phyloP scores from a whole-genome alignment of 2,888 invertebrate genomes.

The Cantharis rustica region DNA sequence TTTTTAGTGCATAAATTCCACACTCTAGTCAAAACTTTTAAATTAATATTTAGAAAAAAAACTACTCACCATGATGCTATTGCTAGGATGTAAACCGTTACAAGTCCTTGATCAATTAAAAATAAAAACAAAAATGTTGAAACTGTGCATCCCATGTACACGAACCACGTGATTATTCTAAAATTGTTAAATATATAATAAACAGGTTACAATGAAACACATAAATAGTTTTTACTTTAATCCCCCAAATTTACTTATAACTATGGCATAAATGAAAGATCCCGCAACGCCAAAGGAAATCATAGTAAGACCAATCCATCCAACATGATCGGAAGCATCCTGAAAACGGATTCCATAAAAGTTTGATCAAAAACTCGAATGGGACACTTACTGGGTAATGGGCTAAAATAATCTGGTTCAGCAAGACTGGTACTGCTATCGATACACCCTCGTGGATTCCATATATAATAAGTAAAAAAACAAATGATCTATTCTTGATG shows the following conservation, averaged over 20 bases:
- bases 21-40: too few relatives aligned
- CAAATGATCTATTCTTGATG: not conserved
- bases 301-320: not conserved
- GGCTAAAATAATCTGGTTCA: not conserved
- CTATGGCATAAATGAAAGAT: not conserved
- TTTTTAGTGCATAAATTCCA: too few relatives aligned
- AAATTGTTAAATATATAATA: not conserved
- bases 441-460: not conserved
- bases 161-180: not conserved
- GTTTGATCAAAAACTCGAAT: not conserved
- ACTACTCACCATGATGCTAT: not conserved
- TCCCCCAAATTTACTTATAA: not conserved
- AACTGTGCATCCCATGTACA: not conserved
- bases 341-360: not conserved
- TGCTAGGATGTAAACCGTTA: not conserved
- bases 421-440: not conserved
- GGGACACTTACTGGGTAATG: not conserved
- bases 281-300: not conserved
- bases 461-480: not conserved
- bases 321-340: not conserved
- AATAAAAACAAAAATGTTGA: not conserved
- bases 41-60: not conserved
- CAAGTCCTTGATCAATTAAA: not conserved
- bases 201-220: not conserved
- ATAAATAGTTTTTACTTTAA: not conserved